These are phyloP conservation scores for Coptodon rendalli DNA, from an alignment of 2,113 vertebrate genomes.

Conservation along the genomic window DNA sequence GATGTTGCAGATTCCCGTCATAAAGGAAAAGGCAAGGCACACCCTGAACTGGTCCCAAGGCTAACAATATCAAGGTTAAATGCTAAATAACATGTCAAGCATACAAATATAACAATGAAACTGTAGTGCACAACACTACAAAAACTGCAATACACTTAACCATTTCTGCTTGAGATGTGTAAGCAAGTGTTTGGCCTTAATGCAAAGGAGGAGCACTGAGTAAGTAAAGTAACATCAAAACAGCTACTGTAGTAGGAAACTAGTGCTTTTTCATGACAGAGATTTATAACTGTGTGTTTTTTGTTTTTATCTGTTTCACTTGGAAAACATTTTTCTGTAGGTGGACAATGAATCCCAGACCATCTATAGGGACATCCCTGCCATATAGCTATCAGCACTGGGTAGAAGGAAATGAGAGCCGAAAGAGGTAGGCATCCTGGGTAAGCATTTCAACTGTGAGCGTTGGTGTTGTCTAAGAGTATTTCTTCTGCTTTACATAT, in stretches of 20 bases:
- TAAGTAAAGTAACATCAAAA: neutral
- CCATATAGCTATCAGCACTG: neutral
- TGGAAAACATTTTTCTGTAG: neutral
- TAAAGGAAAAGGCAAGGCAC: neutral
- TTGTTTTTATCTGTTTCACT: too few relatives aligned
- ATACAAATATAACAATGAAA: too few relatives aligned
- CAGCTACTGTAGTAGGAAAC: neutral
- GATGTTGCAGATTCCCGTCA: too few relatives aligned
- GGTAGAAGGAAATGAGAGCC: neutral
- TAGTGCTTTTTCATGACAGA: neutral
- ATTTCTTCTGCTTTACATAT: neutral
- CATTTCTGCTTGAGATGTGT: neutral
- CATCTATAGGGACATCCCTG: neutral
- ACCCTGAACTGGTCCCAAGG: neutral
- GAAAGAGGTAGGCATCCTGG: neutral
- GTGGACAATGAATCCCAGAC: neutral
- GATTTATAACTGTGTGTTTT: neutral
- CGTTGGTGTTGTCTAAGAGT: neutral
- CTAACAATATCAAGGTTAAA: neutral
- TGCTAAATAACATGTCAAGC: too few relatives aligned
- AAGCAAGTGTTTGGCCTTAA: too few relatives aligned
- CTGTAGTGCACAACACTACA: too few relatives aligned
- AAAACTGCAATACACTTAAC: neutral
- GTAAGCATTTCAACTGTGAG: neutral
- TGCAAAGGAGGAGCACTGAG: neutral